A percentile compares a stretch with the other conserved stretches of the same genome.
Evolutionary conservation across 2,888 invertebrate genomes (phyloP).

Genomic region (Crocallis elinguaria): DNA sequence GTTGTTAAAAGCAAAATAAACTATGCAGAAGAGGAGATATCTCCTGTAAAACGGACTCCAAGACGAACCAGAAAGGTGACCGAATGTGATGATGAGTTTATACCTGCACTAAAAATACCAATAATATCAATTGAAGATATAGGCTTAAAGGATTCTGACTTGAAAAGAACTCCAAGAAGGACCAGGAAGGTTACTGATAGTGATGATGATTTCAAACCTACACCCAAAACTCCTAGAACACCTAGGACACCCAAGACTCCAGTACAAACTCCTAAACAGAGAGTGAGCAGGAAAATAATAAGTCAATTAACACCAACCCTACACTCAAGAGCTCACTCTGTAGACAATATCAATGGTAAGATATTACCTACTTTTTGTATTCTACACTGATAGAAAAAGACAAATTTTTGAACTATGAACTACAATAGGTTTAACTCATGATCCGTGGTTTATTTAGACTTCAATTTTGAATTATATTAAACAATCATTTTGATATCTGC

Average conservation of each 20-base stretch:
- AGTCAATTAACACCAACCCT: constrained; percentile 72
- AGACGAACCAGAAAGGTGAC: constrained; percentile 42
- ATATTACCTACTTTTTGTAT: not conserved
- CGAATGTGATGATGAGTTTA: constrained; percentile 44
- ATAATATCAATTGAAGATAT: constrained; percentile 7
- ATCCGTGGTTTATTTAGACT: too few species aligned
- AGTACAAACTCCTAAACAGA: constrained; percentile 58
- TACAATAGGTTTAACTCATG: too few species aligned
- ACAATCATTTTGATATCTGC: too few species aligned
- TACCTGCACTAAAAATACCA: constrained; percentile 28
- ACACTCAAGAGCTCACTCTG: constrained; percentile 63
- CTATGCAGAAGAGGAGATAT: constrained; percentile 63
- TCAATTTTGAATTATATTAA: too few species aligned
- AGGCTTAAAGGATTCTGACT: constrained; percentile 8
- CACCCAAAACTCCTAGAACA: constrained; percentile 49
- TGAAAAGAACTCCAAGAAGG: constrained; percentile 62
- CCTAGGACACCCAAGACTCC: constrained; percentile 54
- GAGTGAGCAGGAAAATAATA: constrained; percentile 61
- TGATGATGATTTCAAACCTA: constrained; percentile 67
- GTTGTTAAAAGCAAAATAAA: constrained; percentile 50
- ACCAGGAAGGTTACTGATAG: constrained; percentile 52
- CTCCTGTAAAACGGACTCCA: constrained; percentile 58
- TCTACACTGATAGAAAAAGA: too few species aligned
- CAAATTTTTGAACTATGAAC: too few species aligned
- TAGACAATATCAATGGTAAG: constrained; percentile 71